Base-by-base conservation (phyloP, 2,113 vertebrate genomes). In the Australoheros scitulus region DNA sequence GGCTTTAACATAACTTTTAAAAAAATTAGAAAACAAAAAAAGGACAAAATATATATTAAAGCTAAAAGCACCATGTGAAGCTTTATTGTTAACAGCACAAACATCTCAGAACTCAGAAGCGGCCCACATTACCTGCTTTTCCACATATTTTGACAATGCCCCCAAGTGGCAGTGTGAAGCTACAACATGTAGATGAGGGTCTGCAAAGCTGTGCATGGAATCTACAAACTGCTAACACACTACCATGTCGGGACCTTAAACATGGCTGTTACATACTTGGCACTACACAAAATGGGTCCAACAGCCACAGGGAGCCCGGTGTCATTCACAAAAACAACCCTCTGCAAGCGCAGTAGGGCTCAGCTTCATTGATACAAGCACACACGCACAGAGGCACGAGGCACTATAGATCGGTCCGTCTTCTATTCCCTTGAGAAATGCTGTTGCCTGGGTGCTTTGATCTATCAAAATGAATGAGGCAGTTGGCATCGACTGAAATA, bases 381-480 rank as follows among this genome's bases (percentile, higher is more conserved):
- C 10, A 84, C 29, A 61, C 15, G 14, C 55, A 64, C 68, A 83
- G 60, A 20, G 11, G 76, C 64, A 52, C 7, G 8, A 84, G 77
- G 61, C 43, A 70, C 65, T 83, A 85, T 85, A 85, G 91, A 89
- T 85, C 24, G 72, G 84, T 78, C 84, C 58, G 68, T 80, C 86
- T 85, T 80, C 64, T 80, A 80, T 85, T 59, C 88, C 87, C 82
- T 79, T 2, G 60, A 90, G 92, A 82, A 85, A 84, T 58, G 80
- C 32, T 60, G 17, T 79, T 84, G 79, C 80, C 80, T 68, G 24
- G n/a, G 61, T 2, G 11, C 92, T 95, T 94, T 94, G 94, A 95
- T 93, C 91, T 85, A 82, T 87, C 74, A 92, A 89, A 94, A 88
- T 58, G 82, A 93, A 90, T 78, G 81, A 86, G 92, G 86, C 91